Conservation (phyloP, 2,888 invertebrate genomes). For the Heliconius sara region DNA sequence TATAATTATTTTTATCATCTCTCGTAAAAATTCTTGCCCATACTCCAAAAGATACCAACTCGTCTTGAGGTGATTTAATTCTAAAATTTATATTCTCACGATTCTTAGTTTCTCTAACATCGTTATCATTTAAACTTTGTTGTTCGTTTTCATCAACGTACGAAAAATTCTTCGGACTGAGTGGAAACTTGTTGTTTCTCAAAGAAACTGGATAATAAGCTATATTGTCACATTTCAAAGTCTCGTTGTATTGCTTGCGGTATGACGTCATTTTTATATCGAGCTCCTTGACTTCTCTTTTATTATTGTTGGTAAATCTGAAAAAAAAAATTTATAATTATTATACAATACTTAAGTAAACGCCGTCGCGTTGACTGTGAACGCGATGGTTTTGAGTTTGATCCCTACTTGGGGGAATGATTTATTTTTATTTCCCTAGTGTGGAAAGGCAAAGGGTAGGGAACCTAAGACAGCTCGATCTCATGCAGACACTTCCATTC, state of each 20-base stretch:
- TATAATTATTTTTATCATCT: slow-evolving; percentile 69
- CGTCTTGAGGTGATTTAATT: slow-evolving; percentile 66
- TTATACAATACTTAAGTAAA: no score
- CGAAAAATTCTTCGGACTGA: slow-evolving; percentile 65
- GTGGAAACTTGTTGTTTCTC: slow-evolving; percentile 76
- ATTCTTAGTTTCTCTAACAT: slow-evolving; percentile 28
- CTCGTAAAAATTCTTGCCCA: slow-evolving; percentile 77
- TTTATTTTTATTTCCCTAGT: background rate
- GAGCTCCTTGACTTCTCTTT: slow-evolving; percentile 72
- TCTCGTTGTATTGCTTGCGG: slow-evolving; percentile 61
- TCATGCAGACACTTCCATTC: no score
- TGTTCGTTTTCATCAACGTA: slow-evolving; percentile 48
- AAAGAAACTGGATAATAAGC: slow-evolving; percentile 81
- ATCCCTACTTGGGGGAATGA: background rate
- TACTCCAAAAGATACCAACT: slow-evolving; percentile 77
- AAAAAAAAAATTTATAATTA: slow-evolving; percentile 40
- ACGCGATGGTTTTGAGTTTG: background rate
- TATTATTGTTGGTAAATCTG: slow-evolving; percentile 73
- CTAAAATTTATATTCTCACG: slow-evolving; percentile 58
- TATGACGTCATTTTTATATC: slow-evolving; percentile 75
- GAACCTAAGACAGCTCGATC: no score
- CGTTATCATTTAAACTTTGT: slow-evolving; percentile 27
- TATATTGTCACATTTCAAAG: slow-evolving; percentile 67
- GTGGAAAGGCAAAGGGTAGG: no score
- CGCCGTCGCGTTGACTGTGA: background rate